Evolutionary conservation across 1,140 invertebrate genomes (phyloP).

Genomic region (Lasioglossum baleicum): DNA sequence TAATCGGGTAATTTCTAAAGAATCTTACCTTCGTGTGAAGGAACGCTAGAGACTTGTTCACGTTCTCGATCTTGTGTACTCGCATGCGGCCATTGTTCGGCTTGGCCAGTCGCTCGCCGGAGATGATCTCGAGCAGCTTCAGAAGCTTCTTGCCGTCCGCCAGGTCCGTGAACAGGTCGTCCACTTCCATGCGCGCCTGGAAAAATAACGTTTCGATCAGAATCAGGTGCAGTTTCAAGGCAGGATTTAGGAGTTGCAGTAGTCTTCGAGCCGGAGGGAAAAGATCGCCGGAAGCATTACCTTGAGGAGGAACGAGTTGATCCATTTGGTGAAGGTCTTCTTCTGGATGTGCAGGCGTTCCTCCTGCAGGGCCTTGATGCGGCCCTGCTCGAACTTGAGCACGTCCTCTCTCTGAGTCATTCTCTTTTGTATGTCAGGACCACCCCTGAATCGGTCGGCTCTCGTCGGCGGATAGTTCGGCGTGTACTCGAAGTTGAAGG

Average conservation of each 20-base stretch:
- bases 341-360: conserved; percentile 99
- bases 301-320: conserved; percentile 98
- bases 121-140: conserved; percentile 99
- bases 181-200: conserved; percentile 96
- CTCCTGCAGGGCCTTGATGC: conserved; percentile 97
- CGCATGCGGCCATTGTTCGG: conserved; percentile 98
- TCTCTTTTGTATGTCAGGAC: conserved; percentile 80
- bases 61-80: conserved; percentile 99
- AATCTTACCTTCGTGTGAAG: conserved; percentile 94
- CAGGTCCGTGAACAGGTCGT: conserved; percentile 97
- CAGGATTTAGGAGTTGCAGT: too few relatives aligned
- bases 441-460: conserved; percentile 66
- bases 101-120: conserved; percentile 97
- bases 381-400: conserved; percentile 96
- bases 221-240: too few relatives aligned
- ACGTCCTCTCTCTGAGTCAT: conserved; percentile 95
- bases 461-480: conserved; percentile 52
- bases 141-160: conserved; percentile 97
- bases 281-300: conserved; percentile 77
- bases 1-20: too few relatives aligned
- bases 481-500: conserved; percentile 48
- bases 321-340: conserved; percentile 99
- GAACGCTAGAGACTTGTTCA: conserved; percentile 98
- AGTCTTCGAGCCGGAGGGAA: too few relatives aligned
- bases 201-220: too few relatives aligned